Evolutionary conservation across 2,888 invertebrate species (phyloP).

Genomic region (Dioctria linearis): DNA sequence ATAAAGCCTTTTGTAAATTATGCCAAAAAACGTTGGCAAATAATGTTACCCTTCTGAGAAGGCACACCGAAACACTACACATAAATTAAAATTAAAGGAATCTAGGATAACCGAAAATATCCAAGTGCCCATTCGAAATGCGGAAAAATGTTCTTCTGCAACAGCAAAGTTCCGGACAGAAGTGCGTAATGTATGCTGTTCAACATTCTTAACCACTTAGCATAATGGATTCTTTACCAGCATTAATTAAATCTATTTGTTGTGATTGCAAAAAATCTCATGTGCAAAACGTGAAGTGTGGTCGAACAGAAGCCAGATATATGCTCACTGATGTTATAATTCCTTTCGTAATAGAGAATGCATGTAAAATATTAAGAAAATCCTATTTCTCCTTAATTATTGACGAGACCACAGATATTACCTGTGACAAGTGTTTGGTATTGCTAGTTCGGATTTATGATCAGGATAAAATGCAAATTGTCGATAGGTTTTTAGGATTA

Average conservation of each 20-base stretch:
- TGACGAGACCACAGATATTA: constrained; percentile 20
- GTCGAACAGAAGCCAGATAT: not conserved
- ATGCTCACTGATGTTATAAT: not conserved
- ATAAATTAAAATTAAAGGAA: no score
- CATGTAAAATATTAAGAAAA: not conserved
- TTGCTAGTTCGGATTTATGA: no score
- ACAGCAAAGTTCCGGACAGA: no score
- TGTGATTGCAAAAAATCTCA: not conserved
- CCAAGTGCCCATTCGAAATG: no score
- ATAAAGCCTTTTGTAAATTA: no score
- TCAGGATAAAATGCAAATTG: no score
- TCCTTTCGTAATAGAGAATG: not conserved
- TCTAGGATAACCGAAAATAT: constrained; percentile 1
- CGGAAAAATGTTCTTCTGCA: no score
- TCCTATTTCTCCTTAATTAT: not conserved
- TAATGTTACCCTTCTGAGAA: no score
- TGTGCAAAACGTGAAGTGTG: not conserved
- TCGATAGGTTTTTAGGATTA: no score
- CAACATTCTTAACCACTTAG: not conserved
- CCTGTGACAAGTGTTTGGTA: no score
- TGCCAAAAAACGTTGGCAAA: no score
- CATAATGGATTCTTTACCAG: not conserved
- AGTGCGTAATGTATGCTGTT: not conserved
- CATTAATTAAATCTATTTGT: not conserved
- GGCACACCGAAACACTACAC: no score